phyloP scores from a whole-genome alignment of 2,113 vertebrate genomes.

The Taurulus bubalis region DNA sequence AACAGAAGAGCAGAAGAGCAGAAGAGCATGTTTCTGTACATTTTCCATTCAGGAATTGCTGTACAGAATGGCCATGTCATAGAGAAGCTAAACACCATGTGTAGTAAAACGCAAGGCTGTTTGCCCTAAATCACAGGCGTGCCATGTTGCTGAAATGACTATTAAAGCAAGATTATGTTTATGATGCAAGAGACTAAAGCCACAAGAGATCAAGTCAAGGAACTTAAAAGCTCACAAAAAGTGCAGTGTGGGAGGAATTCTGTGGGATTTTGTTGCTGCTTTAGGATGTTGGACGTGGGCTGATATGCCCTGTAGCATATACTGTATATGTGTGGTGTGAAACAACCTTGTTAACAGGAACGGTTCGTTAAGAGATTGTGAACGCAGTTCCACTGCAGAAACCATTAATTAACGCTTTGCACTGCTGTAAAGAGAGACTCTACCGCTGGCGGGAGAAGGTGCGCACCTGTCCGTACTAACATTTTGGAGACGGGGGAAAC shows the following conservation, averaged over 20 bases:
- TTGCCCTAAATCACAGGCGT: background rate
- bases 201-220: slow-evolving; percentile 30
- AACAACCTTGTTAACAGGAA: background rate
- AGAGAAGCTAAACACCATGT: background rate
- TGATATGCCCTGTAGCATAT: slow-evolving; percentile 1
- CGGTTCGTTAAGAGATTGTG: background rate
- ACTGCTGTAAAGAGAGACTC: background rate
- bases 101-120: background rate
- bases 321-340: background rate
- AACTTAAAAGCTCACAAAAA: slow-evolving; percentile 41
- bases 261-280: slow-evolving; percentile 16
- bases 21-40: background rate
- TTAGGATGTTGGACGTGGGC: slow-evolving; percentile 32
- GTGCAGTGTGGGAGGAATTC: slow-evolving; percentile 41
- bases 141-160: background rate
- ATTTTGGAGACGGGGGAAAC: too few species aligned
- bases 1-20: too few species aligned
- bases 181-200: slow-evolving; percentile 13
- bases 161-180: slow-evolving; percentile 32
- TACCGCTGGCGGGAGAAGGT: background rate
- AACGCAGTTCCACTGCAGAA: background rate
- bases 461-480: too few species aligned
- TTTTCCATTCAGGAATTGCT: background rate
- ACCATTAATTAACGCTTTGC: background rate
- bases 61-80: background rate